Evolutionary conservation across 2,113 vertebrate genomes (phyloP).

Genomic region (Morphnarchus princeps): DNA sequence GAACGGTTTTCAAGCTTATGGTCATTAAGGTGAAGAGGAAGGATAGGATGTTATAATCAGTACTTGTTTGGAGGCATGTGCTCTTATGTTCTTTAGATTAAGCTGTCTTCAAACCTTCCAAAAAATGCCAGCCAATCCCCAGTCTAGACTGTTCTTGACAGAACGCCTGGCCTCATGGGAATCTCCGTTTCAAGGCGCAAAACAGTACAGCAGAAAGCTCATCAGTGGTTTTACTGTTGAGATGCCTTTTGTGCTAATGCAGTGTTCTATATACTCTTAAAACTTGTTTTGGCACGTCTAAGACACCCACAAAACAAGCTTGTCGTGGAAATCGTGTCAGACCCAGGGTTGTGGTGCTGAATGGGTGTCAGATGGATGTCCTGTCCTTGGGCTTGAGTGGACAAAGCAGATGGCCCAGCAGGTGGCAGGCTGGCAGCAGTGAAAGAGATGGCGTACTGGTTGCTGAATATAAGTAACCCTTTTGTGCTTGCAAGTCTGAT

Average conservation of each 20-base stretch:
- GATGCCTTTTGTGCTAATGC: background rate
- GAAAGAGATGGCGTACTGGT: background rate
- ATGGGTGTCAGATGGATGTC: background rate
- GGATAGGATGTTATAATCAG: background rate
- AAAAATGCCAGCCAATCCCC: background rate
- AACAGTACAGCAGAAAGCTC: background rate
- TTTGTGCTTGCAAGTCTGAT: background rate
- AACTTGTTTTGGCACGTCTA: background rate
- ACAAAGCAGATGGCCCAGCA: background rate
- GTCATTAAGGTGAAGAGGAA: background rate
- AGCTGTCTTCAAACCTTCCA: background rate
- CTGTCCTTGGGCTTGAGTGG: background rate
- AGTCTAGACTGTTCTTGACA: background rate
- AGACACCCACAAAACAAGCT: background rate
- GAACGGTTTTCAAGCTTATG: background rate
- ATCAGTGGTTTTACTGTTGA: background rate
- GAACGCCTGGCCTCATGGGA: background rate
- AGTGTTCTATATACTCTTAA: accelerated
- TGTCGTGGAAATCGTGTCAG: background rate
- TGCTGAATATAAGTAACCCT: accelerated
- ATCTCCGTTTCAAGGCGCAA: background rate
- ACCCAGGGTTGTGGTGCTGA: background rate
- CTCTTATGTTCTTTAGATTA: background rate
- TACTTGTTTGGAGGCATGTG: background rate
- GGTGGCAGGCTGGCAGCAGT: conserved; percentile 29